Evolutionary conservation across 1,140 invertebrate species (phyloP), one percentile per base, ranked within the genome.

Genomic region (Pollicipes pollicipes): DNA sequence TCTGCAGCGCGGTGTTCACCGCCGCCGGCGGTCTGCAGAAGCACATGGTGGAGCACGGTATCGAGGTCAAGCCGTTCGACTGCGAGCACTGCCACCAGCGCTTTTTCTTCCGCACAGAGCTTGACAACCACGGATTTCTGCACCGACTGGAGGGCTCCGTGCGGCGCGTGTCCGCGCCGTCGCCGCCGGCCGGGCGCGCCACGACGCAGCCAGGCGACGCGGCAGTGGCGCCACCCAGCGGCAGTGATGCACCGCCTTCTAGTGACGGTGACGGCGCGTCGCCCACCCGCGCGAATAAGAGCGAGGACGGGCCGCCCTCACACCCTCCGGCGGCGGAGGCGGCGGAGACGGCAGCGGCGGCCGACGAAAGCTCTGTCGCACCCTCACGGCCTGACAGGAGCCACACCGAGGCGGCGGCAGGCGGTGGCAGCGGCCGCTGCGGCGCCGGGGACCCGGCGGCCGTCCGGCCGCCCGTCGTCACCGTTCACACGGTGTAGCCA

Each of bases 31-130:
- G 90, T 0, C 82, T 94, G 3, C 87, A 93, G 76, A 84, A 84
- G 58, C 93, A 96, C 78, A 89, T 94, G 78, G 72, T 87, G 17
- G 89, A 91, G 75, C 93, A 96, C 78, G 89, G 90, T 0, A 79
- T 88, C 2, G 84, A 86, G 13, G 84, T 87, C 1, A 83, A 88
- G 58, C 90, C 90, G 0, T 95, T 94, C 77, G 89, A 91, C 76
- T 97, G 93, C 77, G 83, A 83, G 4, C 79, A 87, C 29, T 96
- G 94, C 76, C 86, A 85, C 16, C 83, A 90, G 69, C 90, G 88
- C 74, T 97, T 95, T 81, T 95, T 93, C 81, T 96, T 96, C 81
- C 85, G 89, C 68, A 88, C 91, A 0, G 93, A 97, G 78, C 78
- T 95, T 0, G 90, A 95, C 74, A 93, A 96, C 77, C 94, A 96